These are phyloP conservation scores for Tetragnatha montana DNA, from an alignment of 2,888 invertebrate genomes.

Conservation along the genomic window DNA sequence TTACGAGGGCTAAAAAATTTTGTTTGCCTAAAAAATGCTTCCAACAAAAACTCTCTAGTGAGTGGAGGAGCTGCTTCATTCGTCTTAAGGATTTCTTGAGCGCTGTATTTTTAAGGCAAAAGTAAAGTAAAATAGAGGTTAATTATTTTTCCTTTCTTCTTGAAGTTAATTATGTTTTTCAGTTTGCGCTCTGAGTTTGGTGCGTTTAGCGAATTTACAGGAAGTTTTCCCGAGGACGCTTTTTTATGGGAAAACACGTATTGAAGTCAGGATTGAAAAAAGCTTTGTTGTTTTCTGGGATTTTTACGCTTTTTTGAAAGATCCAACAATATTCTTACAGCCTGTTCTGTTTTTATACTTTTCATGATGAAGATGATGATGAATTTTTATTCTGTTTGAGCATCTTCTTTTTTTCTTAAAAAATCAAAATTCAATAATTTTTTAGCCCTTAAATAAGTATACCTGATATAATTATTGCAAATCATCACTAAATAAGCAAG, in stretches of 20 bases:
- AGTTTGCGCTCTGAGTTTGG: not conserved
- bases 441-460: too few species aligned
- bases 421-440: too few species aligned
- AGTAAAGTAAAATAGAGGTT: conserved; percentile 37
- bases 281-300: not conserved
- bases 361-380: too few species aligned
- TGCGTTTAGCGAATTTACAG: conserved; percentile 5
- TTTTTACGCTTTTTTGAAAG: too few species aligned
- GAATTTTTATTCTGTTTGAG: too few species aligned
- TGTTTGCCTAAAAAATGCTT: conserved; percentile 19
- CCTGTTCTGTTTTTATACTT: too few species aligned
- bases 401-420: too few species aligned
- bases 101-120: not conserved
- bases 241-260: not conserved
- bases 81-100: conserved; percentile 11
- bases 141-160: conserved; percentile 51
- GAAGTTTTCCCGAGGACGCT: not conserved
- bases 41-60: conserved; percentile 36
- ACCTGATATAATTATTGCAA: too few species aligned
- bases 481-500: too few species aligned
- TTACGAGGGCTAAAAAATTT: not conserved
- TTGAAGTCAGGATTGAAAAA: not conserved
- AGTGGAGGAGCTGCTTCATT: conserved; percentile 3
- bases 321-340: too few species aligned
- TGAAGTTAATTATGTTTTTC: conserved; percentile 52